These are phyloP conservation scores for Perccottus glenii DNA, from an alignment of 2,113 vertebrate species.

Conservation along the genomic window DNA sequence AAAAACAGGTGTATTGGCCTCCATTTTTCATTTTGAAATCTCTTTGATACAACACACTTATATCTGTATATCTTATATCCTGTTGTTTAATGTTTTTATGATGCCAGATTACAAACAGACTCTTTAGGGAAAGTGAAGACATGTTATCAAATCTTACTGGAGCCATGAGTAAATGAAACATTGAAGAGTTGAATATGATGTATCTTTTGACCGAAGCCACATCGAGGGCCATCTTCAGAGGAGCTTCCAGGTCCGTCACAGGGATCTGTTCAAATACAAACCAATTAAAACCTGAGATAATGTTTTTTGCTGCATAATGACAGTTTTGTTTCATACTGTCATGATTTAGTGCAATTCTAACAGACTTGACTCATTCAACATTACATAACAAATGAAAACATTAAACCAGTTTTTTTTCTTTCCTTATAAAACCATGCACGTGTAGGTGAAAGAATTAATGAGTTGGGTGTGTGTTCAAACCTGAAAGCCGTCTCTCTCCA, in stretches of 20 bases:
- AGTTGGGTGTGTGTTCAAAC: conserved; percentile 40
- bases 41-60: too few species aligned
- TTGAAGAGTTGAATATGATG: conserved; percentile 77
- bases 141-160: conserved; percentile 61
- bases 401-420: background rate
- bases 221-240: conserved; percentile 70
- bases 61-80: too few species aligned
- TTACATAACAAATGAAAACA: background rate
- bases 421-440: background rate
- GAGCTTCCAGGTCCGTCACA: conserved; percentile 67
- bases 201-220: conserved; percentile 73
- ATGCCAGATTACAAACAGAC: too few species aligned
- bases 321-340: too few species aligned
- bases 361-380: too few species aligned
- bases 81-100: too few species aligned
- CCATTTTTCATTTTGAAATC: too few species aligned
- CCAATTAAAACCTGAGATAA: too few species aligned
- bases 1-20: too few species aligned
- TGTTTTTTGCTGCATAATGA: too few species aligned
- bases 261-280: conserved; percentile 67
- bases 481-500: conserved; percentile 74
- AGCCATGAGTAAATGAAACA: conserved; percentile 77
- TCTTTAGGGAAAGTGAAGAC: too few species aligned
- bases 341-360: too few species aligned
- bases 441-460: background rate